Percentiles rank a stretch among this genome's conserved stretches.
These are phyloP conservation scores for Neomicropteryx cornuta DNA, from an alignment of 1,140 invertebrate genomes.

Conservation along the genomic window DNA sequence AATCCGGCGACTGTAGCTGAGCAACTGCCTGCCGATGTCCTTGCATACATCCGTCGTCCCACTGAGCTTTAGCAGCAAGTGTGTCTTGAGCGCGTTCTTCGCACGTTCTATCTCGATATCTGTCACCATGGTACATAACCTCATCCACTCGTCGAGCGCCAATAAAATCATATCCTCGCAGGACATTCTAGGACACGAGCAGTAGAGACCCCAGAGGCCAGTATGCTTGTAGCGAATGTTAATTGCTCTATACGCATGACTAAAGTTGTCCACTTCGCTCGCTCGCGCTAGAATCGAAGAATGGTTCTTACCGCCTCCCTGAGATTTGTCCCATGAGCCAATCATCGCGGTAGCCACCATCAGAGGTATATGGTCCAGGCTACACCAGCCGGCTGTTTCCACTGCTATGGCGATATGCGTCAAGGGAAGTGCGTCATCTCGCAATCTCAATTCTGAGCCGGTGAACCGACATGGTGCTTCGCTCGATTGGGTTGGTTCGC, in stretches of 20 bases:
- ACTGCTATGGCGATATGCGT: slow-evolving; percentile 65
- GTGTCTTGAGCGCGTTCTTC: slow-evolving; percentile 25
- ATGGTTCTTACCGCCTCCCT: slow-evolving; percentile 22
- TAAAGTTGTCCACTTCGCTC: slow-evolving; percentile 18
- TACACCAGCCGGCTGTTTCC: slow-evolving; percentile 39
- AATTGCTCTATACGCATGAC: slow-evolving; percentile 31
- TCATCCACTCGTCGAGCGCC: slow-evolving; percentile 29
- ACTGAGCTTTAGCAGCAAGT: slow-evolving; percentile 55
- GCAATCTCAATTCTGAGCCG: slow-evolving; percentile 46
- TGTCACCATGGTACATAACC: slow-evolving; percentile 24
- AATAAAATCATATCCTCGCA: slow-evolving; percentile 25
- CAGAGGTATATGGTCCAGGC: slow-evolving; percentile 18
- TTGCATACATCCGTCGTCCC: slow-evolving; percentile 66
- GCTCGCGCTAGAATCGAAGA: slow-evolving; percentile 19
- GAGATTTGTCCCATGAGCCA: slow-evolving; percentile 25
- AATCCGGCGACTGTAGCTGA: slow-evolving; percentile 60
- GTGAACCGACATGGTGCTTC: slow-evolving; percentile 27
- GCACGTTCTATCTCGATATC: slow-evolving; percentile 28
- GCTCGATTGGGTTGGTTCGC: slow-evolving; percentile 12
- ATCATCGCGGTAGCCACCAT: slow-evolving; percentile 19
- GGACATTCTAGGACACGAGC: slow-evolving; percentile 19
- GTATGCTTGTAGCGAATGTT: slow-evolving; percentile 28
- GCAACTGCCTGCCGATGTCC: slow-evolving; percentile 68
- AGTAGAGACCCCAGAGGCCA: slow-evolving; percentile 34
- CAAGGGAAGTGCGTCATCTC: slow-evolving; percentile 56